Conservation (phyloP, 2,797 vertebrate species). For the Urosaurus nigricauda region DNA sequence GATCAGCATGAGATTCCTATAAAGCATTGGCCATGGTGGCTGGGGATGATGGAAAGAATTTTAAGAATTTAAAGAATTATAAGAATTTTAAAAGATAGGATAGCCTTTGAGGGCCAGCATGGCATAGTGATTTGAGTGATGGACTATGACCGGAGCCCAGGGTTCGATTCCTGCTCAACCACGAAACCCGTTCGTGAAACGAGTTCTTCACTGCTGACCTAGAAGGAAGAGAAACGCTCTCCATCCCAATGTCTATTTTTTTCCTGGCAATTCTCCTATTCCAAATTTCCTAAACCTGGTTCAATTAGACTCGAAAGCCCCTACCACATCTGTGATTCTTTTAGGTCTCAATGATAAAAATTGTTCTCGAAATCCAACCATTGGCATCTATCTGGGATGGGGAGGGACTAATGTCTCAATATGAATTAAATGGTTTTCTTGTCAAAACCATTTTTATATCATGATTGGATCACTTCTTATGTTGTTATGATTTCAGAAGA, state of each 20-base stretch:
- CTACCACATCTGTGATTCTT: background rate
- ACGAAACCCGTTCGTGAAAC: no score
- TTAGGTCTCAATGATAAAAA: no score
- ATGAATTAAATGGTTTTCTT: background rate
- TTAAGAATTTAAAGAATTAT: no score
- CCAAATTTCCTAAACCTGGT: background rate
- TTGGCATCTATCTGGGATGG: background rate
- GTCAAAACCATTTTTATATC: background rate
- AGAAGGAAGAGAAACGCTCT: background rate
- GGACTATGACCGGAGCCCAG: no score
- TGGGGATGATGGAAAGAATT: no score
- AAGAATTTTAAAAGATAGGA: background rate
- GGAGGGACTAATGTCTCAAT: background rate
- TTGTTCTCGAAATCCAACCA: background rate
- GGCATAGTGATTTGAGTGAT: no score
- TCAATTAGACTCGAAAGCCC: background rate
- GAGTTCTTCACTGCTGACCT: background rate
- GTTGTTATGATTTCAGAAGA: accelerated
- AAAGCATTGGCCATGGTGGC: no score
- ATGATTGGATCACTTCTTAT: background rate
- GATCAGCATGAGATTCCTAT: no score
- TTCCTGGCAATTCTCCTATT: background rate
- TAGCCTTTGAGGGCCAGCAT: background rate
- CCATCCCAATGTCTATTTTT: background rate
- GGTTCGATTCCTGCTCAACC: no score